phyloP scores from a whole-genome alignment of 2,797 vertebrate genomes.

The Enteromius radiatus region DNA sequence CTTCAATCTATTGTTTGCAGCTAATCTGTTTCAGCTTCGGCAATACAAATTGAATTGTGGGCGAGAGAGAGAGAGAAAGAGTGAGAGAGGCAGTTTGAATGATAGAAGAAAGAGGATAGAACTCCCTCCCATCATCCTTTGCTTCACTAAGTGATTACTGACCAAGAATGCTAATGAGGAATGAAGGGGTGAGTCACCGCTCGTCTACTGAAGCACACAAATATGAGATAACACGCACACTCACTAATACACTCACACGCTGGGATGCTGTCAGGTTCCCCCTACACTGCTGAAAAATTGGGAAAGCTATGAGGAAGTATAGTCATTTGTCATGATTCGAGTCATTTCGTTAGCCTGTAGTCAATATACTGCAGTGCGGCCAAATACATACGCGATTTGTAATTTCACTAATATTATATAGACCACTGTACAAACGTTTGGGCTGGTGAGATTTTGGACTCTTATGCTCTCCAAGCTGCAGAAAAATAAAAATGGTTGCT shows the following conservation, averaged over 20 bases:
- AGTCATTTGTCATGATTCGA: slow-evolving; percentile 54
- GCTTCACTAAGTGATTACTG: slow-evolving; percentile 46
- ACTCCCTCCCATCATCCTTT: slow-evolving; percentile 28
- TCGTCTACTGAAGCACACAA: slow-evolving; percentile 41
- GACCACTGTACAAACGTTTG: no score
- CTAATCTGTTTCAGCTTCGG: slow-evolving; percentile 32
- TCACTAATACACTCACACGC: slow-evolving; percentile 34
- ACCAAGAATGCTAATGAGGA: slow-evolving; percentile 45
- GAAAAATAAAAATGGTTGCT: background rate
- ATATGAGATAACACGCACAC: slow-evolving; percentile 33
- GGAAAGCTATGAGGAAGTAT: slow-evolving; percentile 13
- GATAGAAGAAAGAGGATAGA: slow-evolving; percentile 30
- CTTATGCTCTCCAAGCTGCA: background rate
- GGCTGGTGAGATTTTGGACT: background rate
- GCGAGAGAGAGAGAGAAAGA: slow-evolving; percentile 9
- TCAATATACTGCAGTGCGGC: slow-evolving; percentile 33
- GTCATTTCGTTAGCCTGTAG: slow-evolving; percentile 32
- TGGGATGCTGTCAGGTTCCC: slow-evolving; percentile 26
- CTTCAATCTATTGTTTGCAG: slow-evolving; percentile 39
- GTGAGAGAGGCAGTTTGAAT: slow-evolving; percentile 3
- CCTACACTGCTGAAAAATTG: slow-evolving; percentile 45
- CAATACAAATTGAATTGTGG: slow-evolving; percentile 40
- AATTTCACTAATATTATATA: background rate
- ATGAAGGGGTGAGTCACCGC: slow-evolving; percentile 54
- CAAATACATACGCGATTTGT: slow-evolving; percentile 1